Evolutionary conservation across 2,113 vertebrate species (phyloP).

Genomic region (Calcarius ornatus): DNA sequence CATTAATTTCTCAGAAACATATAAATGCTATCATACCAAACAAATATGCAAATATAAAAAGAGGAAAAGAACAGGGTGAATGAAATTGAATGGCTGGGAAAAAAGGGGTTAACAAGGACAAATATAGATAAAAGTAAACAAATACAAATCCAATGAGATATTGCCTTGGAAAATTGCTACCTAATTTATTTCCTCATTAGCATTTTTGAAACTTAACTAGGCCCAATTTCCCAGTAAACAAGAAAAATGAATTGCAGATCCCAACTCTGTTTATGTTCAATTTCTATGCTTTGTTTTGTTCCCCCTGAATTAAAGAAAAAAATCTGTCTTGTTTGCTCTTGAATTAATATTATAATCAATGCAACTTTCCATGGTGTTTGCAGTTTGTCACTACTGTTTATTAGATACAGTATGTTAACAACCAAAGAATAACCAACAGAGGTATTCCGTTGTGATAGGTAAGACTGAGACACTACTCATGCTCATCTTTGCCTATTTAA

Average conservation of each 20-base stretch:
- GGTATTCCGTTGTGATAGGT: neutral
- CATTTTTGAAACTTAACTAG: slow-evolving; percentile 58
- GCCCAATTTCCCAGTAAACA: slow-evolving; percentile 29
- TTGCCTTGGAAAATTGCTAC: slow-evolving; percentile 36
- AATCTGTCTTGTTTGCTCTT: neutral
- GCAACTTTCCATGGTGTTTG: slow-evolving; percentile 9
- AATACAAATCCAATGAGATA: slow-evolving; percentile 29
- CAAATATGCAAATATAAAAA: neutral
- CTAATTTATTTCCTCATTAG: slow-evolving; percentile 56
- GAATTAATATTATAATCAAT: slow-evolving; percentile 44
- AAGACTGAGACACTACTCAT: neutral
- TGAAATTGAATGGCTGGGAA: neutral
- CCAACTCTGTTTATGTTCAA: slow-evolving; percentile 32
- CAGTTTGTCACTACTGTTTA: slow-evolving; percentile 30
- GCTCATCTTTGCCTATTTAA: neutral
- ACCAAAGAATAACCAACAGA: neutral
- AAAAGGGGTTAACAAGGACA: neutral
- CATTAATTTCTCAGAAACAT: neutral
- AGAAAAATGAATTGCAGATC: slow-evolving; percentile 51
- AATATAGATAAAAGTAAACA: slow-evolving; percentile 45
- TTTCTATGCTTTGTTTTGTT: slow-evolving; percentile 12
- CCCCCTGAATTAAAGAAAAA: slow-evolving; percentile 16
- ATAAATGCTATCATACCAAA: neutral
- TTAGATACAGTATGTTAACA: neutral
- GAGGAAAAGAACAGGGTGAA: accelerated